Base-by-base conservation (phyloP, 2,113 vertebrate genomes). In the Corapipo altera region DNA sequence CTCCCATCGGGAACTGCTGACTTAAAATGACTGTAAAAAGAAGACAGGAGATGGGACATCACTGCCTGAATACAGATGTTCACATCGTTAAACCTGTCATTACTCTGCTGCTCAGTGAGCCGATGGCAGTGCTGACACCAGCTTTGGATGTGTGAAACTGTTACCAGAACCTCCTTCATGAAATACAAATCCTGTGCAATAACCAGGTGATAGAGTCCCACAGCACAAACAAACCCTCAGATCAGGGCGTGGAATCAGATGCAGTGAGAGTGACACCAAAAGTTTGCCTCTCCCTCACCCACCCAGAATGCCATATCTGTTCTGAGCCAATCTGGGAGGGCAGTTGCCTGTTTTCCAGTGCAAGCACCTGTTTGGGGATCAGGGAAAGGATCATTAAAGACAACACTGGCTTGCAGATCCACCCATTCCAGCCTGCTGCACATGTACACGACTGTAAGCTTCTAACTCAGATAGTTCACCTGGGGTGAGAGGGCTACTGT, bases 221-320 rank as follows among this genome's bases (percentile, higher is more conserved):
- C 7, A 58, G 83, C 59, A 58, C 87, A 86, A 92, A 86, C 94
- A 90, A 93, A 41, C 28, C 9, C 71, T 75, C 8, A 5, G 39
- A 96, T 91, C 64, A 87, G 89, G 94, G 89, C 0, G 52, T 80
- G 93, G 48, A 19, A 96, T 91, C 95, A 78, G 91, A 3, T 0
- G 28, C 41, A 46, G 54, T 1, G 66, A 96, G 62, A 85, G 71
- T 23, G 75, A 49, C 79, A 94, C 59, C 32, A 16, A 73, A 7
- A 15, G 0, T 57, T 10, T 48, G 70, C 90, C 78, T 54, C 78
- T 91, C 54, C 62, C 75, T 80, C 86, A 9, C 69, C 91, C 76
- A 84, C 86, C 67, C 26, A 3, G 79, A 76, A 92, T 57, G 74
- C 32, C 85, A 15, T 19, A 2, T 23, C 30, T 32, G 6, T 1